These are phyloP conservation scores for Stegophylla sp. DNA, from an alignment of 2,888 invertebrate species.

Conservation along the genomic window DNA sequence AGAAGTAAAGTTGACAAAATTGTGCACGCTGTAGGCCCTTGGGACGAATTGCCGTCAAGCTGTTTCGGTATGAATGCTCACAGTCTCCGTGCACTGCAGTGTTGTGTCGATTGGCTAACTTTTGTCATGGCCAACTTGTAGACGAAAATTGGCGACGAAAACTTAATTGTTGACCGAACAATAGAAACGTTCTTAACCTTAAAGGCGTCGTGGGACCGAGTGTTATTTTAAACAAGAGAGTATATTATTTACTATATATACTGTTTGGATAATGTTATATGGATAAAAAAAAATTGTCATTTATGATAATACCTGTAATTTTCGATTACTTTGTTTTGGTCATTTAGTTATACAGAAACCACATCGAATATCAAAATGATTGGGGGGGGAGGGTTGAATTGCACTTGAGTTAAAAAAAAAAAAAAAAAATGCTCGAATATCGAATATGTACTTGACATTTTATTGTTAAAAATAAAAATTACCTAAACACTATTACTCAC, in stretches of 20 bases:
- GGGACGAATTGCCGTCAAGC: conserved; percentile 33
- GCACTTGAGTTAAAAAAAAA: no score
- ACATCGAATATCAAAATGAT: no score
- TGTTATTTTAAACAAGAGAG: not conserved
- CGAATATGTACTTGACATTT: no score
- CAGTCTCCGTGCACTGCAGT: conserved; percentile 24
- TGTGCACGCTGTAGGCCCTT: conserved; percentile 28
- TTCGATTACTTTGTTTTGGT: no score
- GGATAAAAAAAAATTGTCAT: no score
- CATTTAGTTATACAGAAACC: no score
- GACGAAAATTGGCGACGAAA: not conserved
- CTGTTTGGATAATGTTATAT: not conserved
- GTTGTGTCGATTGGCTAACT: conserved; percentile 34
- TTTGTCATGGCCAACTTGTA: conserved; percentile 33
- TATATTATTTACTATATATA: not conserved
- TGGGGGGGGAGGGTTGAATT: no score
- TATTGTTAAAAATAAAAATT: no score
- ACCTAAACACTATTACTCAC: no score
- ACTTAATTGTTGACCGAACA: conserved; percentile 28
- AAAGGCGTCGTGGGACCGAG: not conserved
- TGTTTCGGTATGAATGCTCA: conserved; percentile 17
- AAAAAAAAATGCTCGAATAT: no score
- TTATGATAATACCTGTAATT: no score
- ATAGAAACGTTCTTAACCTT: conserved; percentile 22
- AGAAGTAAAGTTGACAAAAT: not conserved